Conservation (phyloP, 1,140 invertebrate species). For the Caenorhabditis latens region DNA sequence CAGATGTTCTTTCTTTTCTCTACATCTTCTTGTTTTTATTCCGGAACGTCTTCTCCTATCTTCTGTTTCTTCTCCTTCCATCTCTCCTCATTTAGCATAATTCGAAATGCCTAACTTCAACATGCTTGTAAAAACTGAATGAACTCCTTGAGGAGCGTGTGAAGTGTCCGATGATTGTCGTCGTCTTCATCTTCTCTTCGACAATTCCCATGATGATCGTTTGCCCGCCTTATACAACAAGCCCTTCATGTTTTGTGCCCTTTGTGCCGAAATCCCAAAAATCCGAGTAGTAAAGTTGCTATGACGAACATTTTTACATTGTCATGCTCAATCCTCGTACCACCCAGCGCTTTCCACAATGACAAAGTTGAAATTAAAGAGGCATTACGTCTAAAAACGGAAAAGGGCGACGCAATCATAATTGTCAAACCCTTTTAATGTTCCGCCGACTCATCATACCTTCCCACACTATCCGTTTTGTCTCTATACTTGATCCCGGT, state of each 20-base stretch:
- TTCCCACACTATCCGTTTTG: neutral
- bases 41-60: neutral
- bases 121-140: slow-evolving; percentile 34
- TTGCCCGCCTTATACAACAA: slow-evolving; percentile 32
- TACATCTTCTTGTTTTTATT: no score
- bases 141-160: slow-evolving; percentile 52
- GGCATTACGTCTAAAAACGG: neutral
- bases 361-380: neutral
- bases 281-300: slow-evolving; percentile 20
- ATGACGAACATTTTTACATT: neutral
- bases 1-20: no score
- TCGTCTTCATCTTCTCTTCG: neutral
- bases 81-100: slow-evolving; percentile 18
- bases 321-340: neutral
- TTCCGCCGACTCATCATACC: neutral
- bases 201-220: slow-evolving; percentile 54
- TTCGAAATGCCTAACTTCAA: neutral
- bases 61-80: neutral
- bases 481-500: slow-evolving; percentile 1
- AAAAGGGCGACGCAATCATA: slow-evolving; percentile 37
- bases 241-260: slow-evolving; percentile 31
- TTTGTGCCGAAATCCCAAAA: slow-evolving; percentile 12
- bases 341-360: neutral
- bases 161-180: slow-evolving; percentile 52
- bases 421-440: slow-evolving; percentile 27